phyloP scores from a whole-genome alignment of 2,797 vertebrate genomes.

The Intellagama lesueurii region DNA sequence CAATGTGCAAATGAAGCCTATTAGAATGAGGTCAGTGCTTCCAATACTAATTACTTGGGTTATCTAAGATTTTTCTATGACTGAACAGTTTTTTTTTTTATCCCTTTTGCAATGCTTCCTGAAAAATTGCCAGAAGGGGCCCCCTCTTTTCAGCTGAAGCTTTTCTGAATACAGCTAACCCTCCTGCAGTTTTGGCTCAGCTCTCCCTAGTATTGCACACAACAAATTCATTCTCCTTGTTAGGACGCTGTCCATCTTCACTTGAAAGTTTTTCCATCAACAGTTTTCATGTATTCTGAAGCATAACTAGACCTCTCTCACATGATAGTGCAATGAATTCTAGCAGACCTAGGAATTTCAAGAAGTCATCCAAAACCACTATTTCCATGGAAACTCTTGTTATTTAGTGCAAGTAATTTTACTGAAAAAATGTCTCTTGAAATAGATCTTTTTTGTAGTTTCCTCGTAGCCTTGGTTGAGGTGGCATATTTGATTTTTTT shows the following conservation, averaged over 20 bases:
- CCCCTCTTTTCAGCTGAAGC: constrained; percentile 4
- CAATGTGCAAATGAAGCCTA: not conserved
- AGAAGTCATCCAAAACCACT: not conserved
- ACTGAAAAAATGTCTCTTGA: not conserved
- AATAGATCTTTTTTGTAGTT: not conserved
- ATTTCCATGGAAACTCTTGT: not conserved
- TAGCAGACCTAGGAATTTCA: not conserved
- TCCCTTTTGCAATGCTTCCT: not conserved
- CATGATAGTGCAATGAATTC: not conserved
- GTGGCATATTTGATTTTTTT: no score
- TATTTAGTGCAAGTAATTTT: not conserved
- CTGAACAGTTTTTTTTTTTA: not conserved
- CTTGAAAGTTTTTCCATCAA: not conserved
- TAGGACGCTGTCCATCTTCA: constrained; percentile 1
- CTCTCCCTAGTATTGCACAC: not conserved
- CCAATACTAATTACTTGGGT: not conserved
- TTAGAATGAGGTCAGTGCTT: not conserved
- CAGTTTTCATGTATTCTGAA: not conserved
- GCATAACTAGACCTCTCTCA: not conserved
- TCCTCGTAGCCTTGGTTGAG: not conserved
- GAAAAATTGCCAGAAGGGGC: not conserved
- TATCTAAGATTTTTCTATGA: not conserved
- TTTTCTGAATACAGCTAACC: not conserved
- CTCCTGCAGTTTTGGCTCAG: not conserved
- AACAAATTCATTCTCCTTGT: not conserved